Base-by-base conservation (phyloP, 2,888 invertebrate species). In the Drosophila subsilvestris region DNA sequence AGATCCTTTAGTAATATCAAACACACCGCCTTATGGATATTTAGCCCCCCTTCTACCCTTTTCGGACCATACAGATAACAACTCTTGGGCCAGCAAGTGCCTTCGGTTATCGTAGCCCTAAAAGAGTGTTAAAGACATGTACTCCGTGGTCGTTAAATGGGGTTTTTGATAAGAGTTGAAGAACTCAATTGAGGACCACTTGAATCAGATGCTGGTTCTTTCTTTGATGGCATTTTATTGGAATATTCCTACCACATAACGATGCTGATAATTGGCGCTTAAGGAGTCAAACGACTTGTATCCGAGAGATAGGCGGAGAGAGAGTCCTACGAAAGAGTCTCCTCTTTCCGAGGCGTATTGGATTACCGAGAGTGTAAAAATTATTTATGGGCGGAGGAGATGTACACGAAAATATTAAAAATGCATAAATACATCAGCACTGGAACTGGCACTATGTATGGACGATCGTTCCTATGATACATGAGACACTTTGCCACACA, bases 161-260 rank as follows among this genome's bases (percentile, higher is more conserved):
- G 56, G 37, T n/a, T 29, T 43, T 62, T 62, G 87, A 82, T 87
- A 87, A 79, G 72, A 57, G 27, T 44, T 4, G n/a, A 37, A 27
- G 22, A 43, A 37, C 47, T 29, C 53, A 63, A 65, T 76, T 61
- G 60, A 70, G 63, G 27, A 47, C 45, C 85, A 87, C 82, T 82
- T 82, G 86, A 83, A 63, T 77, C 65, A 51, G 27, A 63, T 51
- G 44, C 58, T 8, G n/a, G 9, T 29, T 12, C 9, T 25, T 25
- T 27, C 53, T 70, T 67, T 68, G 56, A 63, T 73, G 37, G 27
- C 18, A n/a, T 73, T 73, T 63, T 53, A 71, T 57, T 56, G 12
- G 63, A 63, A 37, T 14, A 37, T 73, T 56, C 54, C 83, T 89
- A 89, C 88, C 80, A 84, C 79, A 89, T 90, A 88, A 90, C 76